A percentile compares a stretch with the other conserved stretches of the same genome.
These are phyloP conservation scores for Epizoanthus scotinus DNA, from an alignment of 92 coral and sea anemone genomes.

Conservation along the genomic window DNA sequence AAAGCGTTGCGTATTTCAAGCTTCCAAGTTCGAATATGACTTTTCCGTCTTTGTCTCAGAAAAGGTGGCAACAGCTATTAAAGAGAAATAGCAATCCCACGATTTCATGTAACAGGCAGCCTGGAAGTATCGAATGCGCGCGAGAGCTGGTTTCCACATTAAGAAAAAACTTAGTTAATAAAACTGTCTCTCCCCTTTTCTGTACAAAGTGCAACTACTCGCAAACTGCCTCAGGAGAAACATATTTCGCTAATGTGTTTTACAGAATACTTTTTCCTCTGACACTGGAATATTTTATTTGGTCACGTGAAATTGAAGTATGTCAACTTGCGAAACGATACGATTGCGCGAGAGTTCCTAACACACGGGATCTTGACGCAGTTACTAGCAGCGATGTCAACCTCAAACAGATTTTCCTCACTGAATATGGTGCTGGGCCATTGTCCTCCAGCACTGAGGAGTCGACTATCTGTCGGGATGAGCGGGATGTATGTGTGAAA, in stretches of 20 bases:
- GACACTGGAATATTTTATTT: conserved; percentile 32
- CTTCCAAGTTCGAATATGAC: neutral
- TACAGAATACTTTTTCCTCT: conserved; percentile 26
- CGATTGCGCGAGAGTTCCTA: neutral
- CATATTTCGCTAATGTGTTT: conserved; percentile 21
- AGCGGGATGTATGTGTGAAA: neutral
- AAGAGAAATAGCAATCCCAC: neutral
- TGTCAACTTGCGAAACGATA: conserved; percentile 32
- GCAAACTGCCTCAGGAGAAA: conserved; percentile 12
- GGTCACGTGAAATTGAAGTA: conserved; percentile 36
- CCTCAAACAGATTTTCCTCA: conserved; percentile 16
- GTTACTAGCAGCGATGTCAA: conserved; percentile 19
- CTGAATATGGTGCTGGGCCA: neutral
- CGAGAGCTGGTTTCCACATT: conserved; percentile 9
- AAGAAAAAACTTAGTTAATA: neutral
- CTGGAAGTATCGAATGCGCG: conserved; percentile 26
- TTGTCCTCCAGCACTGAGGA: neutral
- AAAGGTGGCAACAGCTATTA: conserved; percentile 1
- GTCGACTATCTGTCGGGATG: neutral
- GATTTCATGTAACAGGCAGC: conserved; percentile 5
- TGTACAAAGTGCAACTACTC: conserved; percentile 7
- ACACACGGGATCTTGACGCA: neutral
- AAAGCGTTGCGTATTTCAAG: conserved; percentile 9
- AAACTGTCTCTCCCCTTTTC: conserved; percentile 33
- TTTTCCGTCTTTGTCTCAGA: conserved; percentile 5